Conservation (phyloP, 2,113 vertebrate genomes). For the Ibidorhyncha struthersii region DNA sequence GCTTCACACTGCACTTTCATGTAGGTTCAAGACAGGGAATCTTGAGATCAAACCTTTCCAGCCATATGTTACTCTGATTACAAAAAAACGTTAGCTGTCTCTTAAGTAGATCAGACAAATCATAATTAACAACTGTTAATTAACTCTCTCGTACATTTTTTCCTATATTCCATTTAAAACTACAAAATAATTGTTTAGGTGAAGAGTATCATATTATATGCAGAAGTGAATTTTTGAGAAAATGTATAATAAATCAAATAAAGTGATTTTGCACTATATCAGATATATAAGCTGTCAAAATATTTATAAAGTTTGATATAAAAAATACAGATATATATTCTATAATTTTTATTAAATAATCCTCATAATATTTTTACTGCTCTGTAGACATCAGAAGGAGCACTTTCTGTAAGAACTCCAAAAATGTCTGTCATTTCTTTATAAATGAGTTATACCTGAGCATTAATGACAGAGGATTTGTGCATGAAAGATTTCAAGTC, state of each 20-base stretch:
- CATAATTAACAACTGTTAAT: not conserved
- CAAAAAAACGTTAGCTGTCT: not conserved
- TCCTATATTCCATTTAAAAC: not conserved
- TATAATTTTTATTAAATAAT: not conserved
- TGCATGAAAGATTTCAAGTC: not conserved
- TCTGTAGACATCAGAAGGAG: not conserved
- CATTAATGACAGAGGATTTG: not conserved
- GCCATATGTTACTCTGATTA: not conserved
- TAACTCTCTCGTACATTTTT: not conserved
- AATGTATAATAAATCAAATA: not conserved
- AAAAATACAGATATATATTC: not conserved
- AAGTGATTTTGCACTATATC: not conserved
- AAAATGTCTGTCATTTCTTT: not conserved
- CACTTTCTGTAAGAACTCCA: not conserved
- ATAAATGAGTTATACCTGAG: not conserved
- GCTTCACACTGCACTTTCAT: not conserved
- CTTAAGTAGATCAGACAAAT: not conserved
- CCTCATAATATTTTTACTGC: not conserved
- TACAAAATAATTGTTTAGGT: not conserved
- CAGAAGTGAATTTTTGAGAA: not conserved
- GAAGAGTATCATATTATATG: not conserved
- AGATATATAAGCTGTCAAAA: not conserved
- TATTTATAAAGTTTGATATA: not conserved
- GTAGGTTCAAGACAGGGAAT: not conserved
- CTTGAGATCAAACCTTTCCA: not conserved